Evolutionary conservation across 2,888 invertebrate species (phyloP).

Genomic region (Lithodes maja): DNA sequence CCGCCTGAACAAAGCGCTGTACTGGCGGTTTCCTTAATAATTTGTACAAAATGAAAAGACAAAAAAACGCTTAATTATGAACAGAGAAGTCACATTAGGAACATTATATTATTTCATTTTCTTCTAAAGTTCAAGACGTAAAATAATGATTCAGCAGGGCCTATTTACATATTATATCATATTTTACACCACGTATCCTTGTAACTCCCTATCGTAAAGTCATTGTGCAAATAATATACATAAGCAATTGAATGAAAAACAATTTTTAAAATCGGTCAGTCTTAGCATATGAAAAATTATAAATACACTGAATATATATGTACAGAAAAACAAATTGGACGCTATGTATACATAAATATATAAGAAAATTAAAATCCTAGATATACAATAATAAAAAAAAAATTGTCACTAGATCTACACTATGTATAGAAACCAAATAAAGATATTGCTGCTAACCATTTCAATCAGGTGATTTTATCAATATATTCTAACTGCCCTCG

Average conservation of each 20-base stretch:
- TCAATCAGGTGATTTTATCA: too few relatives aligned
- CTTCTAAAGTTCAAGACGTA: constrained; percentile 5
- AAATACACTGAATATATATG: not conserved
- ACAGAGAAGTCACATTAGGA: constrained; percentile 45
- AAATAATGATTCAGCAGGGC: constrained; percentile 23
- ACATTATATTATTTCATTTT: constrained; percentile 43
- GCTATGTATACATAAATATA: not conserved
- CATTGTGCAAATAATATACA: constrained; percentile 16
- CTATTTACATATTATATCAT: constrained; percentile 40
- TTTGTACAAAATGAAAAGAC: constrained; percentile 42
- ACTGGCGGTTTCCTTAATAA: constrained; percentile 33
- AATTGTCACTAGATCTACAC: too few relatives aligned
- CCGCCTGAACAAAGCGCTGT: constrained; percentile 24
- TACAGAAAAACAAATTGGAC: not conserved
- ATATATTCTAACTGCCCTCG: too few relatives aligned
- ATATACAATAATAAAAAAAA: too few relatives aligned
- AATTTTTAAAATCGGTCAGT: not conserved
- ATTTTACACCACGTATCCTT: constrained; percentile 33
- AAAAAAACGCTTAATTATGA: constrained; percentile 31
- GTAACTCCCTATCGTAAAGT: constrained; percentile 14
- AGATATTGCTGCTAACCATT: too few relatives aligned
- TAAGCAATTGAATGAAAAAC: constrained; percentile 26
- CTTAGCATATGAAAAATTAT: too few relatives aligned
- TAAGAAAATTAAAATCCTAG: not conserved
- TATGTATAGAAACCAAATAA: too few relatives aligned